Evolutionary conservation across 37 sponge, comb jelly and placozoan species (phyloP), one percentile per base, ranked within the genome.

Genomic region (Oscarella lobularis): DNA sequence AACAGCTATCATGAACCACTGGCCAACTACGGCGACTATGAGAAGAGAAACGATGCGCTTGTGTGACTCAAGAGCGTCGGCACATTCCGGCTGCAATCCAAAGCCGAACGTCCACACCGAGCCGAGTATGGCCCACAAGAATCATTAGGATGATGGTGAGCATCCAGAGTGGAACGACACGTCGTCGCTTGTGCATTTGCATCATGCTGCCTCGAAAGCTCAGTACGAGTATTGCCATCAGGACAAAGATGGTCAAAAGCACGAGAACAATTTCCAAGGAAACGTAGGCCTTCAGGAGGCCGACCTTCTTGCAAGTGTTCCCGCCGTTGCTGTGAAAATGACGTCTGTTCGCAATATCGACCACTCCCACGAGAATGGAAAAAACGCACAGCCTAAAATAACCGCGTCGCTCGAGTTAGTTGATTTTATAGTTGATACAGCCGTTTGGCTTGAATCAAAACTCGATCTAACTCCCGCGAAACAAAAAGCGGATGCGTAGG

Each of bases 31-130:
- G 20, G 20, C 20, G 9, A 9, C 60, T 27, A 48, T 48, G 14
- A 48, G 60, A 9, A 48, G 20, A 27, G 9, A 20, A 48, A 48
- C 60, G 60, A 48, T 48, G 20, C 20, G 20, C 60, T 48, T 9
- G 20, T 48, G 60, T n/a, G n/a, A n/a, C 20, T 48, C 20, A 20
- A 9, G 9, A 20, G 9, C 14, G 9, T 48, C 60, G 60, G 9
- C 9, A 48, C 60, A 48, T 9, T 48, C 60, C 60, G 9, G 9
- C 20, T 48, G 9, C 60, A 48, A 48, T 48, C 60, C 60, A 48
- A 27, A 48, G 60, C 60, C 60, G 20, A 48, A 48, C 60, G 60
- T 48, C 60, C 60, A 48, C 60, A 48, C 60, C 60, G 60, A 48
- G 60, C 60, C 60, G 14, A 48, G 20, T 20, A 48, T 27, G 20